Base-by-base conservation (phyloP, 1,140 invertebrate genomes). In the Anthonomus grandis region DNA sequence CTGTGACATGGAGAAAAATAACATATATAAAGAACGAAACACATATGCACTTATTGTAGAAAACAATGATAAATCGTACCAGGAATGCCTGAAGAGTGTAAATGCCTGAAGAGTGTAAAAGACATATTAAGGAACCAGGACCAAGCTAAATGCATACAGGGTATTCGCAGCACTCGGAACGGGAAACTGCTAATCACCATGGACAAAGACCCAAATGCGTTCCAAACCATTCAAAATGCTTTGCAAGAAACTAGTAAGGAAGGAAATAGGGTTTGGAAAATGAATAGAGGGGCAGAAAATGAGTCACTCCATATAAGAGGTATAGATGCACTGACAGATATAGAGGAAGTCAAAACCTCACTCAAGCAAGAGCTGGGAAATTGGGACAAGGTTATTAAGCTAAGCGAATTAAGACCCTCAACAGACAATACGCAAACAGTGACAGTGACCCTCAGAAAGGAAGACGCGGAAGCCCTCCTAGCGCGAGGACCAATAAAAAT, bases 381-480 rank as follows among this genome's bases (percentile, higher is more conserved):
- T n/a, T n/a, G n/a, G 9, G 13, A 12, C 25, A 5, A 9, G 8
- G 9, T 6, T 19, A 47, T 21, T 10, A 61, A 12, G 22, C 5
- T 63, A 2, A 39, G 48, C 8, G 41, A 54, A 15, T 12, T 48
- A 3, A 55, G 61, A 21, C 57, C 51, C 9, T 17, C 23, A n/a
- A 17, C 10, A 4, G 47, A 48, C 23, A 37, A 47, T 10, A 63
- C 52, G 2, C 27, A 51, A 25, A 36, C 53, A 4, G 45, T 46
- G 18, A 60, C 48, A 13, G 13, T 60, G 1, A 24, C 37, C 2
- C 22, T 50, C 17, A 12, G 18, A n/a, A 48, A 24, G 19, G 42
- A 57, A 0, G 10, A 18, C 0, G 48, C 38, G 4, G 18, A 49
- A 21, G 42, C 1, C 0, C 3, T 62, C 2, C 1, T 58, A 4